Percentiles rank a stretch among this genome's conserved stretches.
Conservation (phyloP, 2,113 vertebrate species). For the Ahaetulla prasina region DNA sequence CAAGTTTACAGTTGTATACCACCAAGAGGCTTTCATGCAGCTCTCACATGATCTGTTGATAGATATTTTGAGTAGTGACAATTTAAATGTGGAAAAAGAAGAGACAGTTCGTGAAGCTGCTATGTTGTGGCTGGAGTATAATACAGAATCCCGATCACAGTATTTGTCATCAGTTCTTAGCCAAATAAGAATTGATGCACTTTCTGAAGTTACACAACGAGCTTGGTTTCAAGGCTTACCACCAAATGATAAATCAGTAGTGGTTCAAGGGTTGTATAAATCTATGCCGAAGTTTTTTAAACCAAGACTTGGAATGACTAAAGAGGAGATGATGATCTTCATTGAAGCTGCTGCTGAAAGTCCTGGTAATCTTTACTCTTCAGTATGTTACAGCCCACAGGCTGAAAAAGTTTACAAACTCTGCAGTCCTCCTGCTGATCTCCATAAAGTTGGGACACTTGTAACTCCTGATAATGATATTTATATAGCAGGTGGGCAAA, state of each 20-base stretch:
- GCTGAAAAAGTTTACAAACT: conserved; percentile 98
- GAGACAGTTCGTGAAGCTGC: conserved; percentile 97
- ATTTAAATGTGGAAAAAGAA: conserved; percentile 97
- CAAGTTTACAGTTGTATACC: conserved; percentile 93
- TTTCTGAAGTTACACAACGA: conserved; percentile 96
- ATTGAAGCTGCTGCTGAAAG: conserved; percentile 89
- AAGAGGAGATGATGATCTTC: conserved; percentile 99
- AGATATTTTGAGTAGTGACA: conserved; percentile 96
- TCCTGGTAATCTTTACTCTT: conserved; percentile 74
- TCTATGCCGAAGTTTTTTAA: conserved; percentile 99
- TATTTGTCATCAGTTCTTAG: conserved; percentile 96
- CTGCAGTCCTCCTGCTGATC: conserved; percentile 85
- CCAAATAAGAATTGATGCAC: conserved; percentile 95
- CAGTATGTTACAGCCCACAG: conserved; percentile 95
- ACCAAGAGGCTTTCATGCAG: conserved; percentile 94
- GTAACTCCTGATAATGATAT: conserved; percentile 97
- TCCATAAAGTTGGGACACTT: conserved; percentile 92
- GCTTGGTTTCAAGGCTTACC: conserved; percentile 98
- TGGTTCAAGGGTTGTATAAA: conserved; percentile 99
- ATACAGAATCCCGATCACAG: conserved; percentile 92
- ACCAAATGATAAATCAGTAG: conserved; percentile 95
- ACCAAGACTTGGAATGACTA: conserved; percentile 96
- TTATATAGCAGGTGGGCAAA: conserved; percentile 93
- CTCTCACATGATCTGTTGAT: conserved; percentile 93
- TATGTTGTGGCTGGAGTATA: conserved; percentile 97